Base-by-base conservation (phyloP, 2,888 invertebrate genomes). In the Cabera pusaria region DNA sequence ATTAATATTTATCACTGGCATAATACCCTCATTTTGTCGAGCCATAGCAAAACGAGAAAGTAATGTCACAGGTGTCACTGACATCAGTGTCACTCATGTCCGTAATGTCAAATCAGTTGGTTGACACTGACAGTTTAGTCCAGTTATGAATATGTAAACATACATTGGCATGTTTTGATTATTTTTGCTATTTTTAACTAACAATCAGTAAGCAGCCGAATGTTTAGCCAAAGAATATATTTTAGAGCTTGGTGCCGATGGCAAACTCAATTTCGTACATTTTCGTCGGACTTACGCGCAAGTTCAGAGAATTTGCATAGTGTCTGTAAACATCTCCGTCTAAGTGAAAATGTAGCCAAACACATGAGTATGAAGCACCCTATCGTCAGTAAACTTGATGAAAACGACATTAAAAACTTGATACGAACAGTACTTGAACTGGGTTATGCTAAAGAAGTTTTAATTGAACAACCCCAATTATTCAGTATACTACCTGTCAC, bases 401-500 rank as follows among this genome's bases (percentile, higher is more conserved):
- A 62, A 43, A 41, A 51, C 6, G 64, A 63, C 45, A 41, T 87
- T 3, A 52, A 62, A 57, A 50, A 34, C 39, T 43, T 81, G 24
- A 43, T 82, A 2, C 36, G 67, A 1, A 64, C 76, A 8, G 19
- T 86, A n/a, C 51, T 58, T 28, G 62, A 74, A 21, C 51, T 87
- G 19, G 86, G 87, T 9, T 78, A 69, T 37, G 20, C 57, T 2
- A 70, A 59, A 46, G 45, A 73, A 23, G 44, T 60, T 6, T 43
- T 89, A 16, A 24, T 79, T 6, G 50, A 74, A 21, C 61, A 79
- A 31, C 87, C 87, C 5, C 27, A 62, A 11, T 36, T 89, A n/a
- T 83, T 81, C 52, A 65, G 78, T 38, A 54, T 79, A 22, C 49
- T 79, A 29, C 87, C 88, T 9, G 42, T 79, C 2, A 88, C 86